Conservation (phyloP, 2,888 invertebrate genomes). For the Lithophane socia region DNA sequence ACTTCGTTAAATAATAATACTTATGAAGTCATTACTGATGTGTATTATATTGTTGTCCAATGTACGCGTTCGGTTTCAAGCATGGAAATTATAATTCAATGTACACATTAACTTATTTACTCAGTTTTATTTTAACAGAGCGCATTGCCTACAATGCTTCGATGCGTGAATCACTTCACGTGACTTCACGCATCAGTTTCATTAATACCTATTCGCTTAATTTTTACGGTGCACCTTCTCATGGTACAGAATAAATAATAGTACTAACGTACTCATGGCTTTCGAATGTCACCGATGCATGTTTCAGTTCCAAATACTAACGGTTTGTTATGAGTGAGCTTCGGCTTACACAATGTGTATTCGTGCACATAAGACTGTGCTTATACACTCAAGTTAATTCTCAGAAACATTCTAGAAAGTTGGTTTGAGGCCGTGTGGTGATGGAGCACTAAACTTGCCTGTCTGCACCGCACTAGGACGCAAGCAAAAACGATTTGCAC, state of each 20-base stretch:
- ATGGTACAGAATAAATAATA: not conserved
- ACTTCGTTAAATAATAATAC: slow-evolving; percentile 13
- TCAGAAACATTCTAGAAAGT: slow-evolving; percentile 77
- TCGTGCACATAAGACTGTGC: slow-evolving; percentile 21
- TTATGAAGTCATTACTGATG: slow-evolving; percentile 15
- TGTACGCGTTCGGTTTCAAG: slow-evolving; percentile 17
- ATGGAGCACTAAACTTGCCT: slow-evolving; percentile 53
- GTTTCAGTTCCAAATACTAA: slow-evolving; percentile 10
- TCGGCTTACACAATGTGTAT: slow-evolving; percentile 20
- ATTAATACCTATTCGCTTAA: slow-evolving; percentile 26
- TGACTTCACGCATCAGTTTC: slow-evolving; percentile 31
- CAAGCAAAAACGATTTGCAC: slow-evolving; percentile 43
- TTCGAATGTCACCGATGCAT: slow-evolving; percentile 14
- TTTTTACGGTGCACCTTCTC: slow-evolving; percentile 28
- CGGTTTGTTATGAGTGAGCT: slow-evolving; percentile 40
- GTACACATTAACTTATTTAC: slow-evolving; percentile 45
- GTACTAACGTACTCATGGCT: not conserved
- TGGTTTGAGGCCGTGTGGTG: slow-evolving; percentile 67
- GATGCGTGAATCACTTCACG: slow-evolving; percentile 34
- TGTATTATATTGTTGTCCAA: slow-evolving; percentile 10
- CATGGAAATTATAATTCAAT: slow-evolving; percentile 25
- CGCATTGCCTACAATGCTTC: slow-evolving; percentile 1
- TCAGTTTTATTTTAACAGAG: slow-evolving; percentile 30
- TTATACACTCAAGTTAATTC: slow-evolving; percentile 44
- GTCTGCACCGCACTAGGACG: slow-evolving; percentile 37